Evolutionary conservation across 1,140 invertebrate species (phyloP), one percentile per base, ranked within the genome.

Genomic region (Luehdorfia chinensis): DNA sequence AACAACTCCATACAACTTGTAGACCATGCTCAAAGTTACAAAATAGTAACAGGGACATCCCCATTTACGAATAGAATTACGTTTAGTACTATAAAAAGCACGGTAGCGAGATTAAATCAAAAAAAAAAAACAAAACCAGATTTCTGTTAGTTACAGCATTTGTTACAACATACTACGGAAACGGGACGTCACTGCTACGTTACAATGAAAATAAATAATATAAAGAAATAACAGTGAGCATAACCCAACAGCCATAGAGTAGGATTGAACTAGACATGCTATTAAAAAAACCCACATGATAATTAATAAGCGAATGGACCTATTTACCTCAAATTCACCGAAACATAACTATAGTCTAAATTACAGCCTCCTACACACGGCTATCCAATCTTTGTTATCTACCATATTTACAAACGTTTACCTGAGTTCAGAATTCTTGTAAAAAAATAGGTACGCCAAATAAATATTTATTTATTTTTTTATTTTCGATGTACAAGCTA

Each of bases 241-340:
- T 48, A 55, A 52, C 53, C 65, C n/a, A n/a, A 50, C 50, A 27
- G 32, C 44, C 60, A 34, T 9, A 47, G 12, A 56, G 14, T 47
- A 62, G 61, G 32, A 55, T 43, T 55, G 59, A 47, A 58, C 41
- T 46, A 69, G 47, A 62, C 81, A 85, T 83, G 81, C 81, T 69
- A 85, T 85, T 85, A 85, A 85, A 85, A 84, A 85, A 81, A 83
- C 81, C 81, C 81, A 85, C 81, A 85, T 83, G 81, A 83, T 73
- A 62, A 54, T 47, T 79, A 77, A 76, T 74, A 61, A 79, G 72
- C 67, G 50, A 65, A 44, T 58, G 39, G 59, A 65, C 45, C 46
- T 59, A 37, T 28, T 49, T 34, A 47, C 53, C 19, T 59, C 48
- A 50, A 46, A 48, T 18, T 33, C 48, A 52, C 46, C 41, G 51